Percentiles rank a stretch among this genome's conserved stretches.
phyloP scores from a whole-genome alignment of 2,113 vertebrate genomes.

The Perca fluviatilis region DNA sequence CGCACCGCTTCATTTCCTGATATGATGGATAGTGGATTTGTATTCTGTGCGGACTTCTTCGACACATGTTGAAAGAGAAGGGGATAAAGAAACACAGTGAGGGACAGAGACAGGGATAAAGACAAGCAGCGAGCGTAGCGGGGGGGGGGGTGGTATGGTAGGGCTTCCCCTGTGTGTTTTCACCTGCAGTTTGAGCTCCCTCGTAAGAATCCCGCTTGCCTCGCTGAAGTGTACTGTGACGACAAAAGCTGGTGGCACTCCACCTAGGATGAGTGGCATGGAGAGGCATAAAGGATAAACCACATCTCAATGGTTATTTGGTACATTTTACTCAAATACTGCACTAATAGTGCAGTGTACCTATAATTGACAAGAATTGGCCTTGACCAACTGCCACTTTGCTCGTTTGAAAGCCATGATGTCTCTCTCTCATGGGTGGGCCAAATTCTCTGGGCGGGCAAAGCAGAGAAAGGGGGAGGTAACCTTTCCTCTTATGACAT shows the following conservation, averaged over 20 bases:
- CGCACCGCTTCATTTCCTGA: constrained; percentile 5
- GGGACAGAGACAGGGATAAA: background rate
- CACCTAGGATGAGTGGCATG: constrained; percentile 21
- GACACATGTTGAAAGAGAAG: constrained; percentile 1
- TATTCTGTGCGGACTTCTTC: background rate
- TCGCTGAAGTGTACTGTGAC: constrained; percentile 26
- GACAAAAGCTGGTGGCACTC: constrained; percentile 43
- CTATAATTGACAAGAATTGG: background rate
- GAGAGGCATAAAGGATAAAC: constrained; percentile 20
- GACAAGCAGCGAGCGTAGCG: background rate
- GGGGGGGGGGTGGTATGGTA: background rate
- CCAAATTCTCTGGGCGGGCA: no score
- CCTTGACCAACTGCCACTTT: no score
- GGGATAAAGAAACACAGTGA: background rate
- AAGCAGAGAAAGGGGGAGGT: no score
- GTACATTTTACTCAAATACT: background rate
- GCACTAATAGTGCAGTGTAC: background rate
- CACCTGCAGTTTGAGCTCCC: constrained; percentile 43
- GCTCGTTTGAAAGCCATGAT: no score
- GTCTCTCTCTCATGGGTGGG: no score
- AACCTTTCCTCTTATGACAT: no score
- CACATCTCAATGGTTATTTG: constrained; percentile 3
- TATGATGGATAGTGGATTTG: constrained; percentile 25
- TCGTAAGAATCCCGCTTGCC: constrained; percentile 28
- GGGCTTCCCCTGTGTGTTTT: constrained; percentile 36